phyloP scores from a whole-genome alignment of 2,888 invertebrate genomes.

The Tupiocoris notatus region DNA sequence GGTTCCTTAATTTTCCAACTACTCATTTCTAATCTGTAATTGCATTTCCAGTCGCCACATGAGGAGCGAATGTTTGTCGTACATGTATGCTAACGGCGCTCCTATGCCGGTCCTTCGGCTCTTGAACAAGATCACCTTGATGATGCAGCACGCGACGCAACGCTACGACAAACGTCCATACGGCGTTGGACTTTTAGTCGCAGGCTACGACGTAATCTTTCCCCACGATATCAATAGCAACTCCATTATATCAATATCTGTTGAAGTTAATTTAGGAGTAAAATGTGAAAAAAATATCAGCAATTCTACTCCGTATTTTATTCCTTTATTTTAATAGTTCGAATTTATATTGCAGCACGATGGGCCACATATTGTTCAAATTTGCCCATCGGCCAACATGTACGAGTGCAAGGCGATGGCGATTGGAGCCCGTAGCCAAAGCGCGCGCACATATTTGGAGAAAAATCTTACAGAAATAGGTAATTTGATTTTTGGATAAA shows the following conservation, averaged over 20 bases:
- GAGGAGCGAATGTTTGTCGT: constrained; percentile 92
- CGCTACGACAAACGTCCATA: constrained; percentile 95
- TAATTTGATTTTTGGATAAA: not conserved
- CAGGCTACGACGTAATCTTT: constrained; percentile 87
- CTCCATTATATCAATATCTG: no score
- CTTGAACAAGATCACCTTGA: constrained; percentile 83
- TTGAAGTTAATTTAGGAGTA: no score
- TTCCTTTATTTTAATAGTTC: no score
- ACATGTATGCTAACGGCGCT: constrained; percentile 87
- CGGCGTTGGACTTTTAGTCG: constrained; percentile 95
- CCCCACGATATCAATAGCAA: no score
- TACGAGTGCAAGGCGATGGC: constrained; percentile 99
- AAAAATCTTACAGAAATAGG: constrained; percentile 67
- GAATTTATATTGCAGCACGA: constrained; percentile 74
- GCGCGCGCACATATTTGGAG: constrained; percentile 95
- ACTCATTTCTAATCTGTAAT: no score
- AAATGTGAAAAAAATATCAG: not conserved
- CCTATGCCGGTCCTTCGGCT: constrained; percentile 83
- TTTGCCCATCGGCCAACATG: constrained; percentile 96
- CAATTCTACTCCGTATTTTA: not conserved
- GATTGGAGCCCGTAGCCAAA: constrained; percentile 95
- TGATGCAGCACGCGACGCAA: constrained; percentile 96
- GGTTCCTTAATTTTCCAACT: no score
- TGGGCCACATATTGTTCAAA: constrained; percentile 96
- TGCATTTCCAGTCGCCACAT: constrained; percentile 91